Percentiles rank a stretch among this genome's conserved stretches.
Conservation (phyloP, 2,797 vertebrate species). For the Lepus oiostolus region DNA sequence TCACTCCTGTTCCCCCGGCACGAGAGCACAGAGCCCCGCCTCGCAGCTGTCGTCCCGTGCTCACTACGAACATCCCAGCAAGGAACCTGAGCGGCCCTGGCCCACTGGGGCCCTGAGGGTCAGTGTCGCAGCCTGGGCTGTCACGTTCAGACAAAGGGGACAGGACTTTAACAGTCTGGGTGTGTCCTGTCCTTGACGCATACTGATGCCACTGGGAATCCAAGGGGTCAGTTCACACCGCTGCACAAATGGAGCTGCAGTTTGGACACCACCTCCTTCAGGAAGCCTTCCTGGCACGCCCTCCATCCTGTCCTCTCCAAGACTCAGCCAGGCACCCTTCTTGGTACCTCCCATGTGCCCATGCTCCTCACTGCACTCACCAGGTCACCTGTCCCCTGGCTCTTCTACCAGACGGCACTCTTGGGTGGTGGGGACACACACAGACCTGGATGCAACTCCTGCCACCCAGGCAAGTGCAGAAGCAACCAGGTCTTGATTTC, state of each 20-base stretch:
- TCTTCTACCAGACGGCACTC: neutral
- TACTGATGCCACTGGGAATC: neutral
- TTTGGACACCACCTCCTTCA: neutral
- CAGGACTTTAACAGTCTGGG: neutral
- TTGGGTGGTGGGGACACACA: neutral
- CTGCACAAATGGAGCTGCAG: neutral
- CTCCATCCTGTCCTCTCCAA: neutral
- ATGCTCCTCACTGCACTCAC: neutral
- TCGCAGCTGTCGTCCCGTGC: neutral
- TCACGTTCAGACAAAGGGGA: constrained; percentile 27
- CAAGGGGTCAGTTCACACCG: neutral
- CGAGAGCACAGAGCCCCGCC: neutral
- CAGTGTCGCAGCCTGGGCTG: rapidly evolving
- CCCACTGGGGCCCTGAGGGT: rapidly evolving
- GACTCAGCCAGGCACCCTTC: neutral
- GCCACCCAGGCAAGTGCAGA: neutral
- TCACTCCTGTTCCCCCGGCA: neutral
- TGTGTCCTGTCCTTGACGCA: neutral
- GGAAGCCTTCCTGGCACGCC: neutral
- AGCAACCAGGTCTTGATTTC: no score
- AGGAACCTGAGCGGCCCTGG: neutral
- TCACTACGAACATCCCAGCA: neutral
- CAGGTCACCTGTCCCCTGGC: rapidly evolving
- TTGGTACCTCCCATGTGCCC: rapidly evolving
- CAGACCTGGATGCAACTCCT: neutral